Conservation (phyloP, 2,888 invertebrate species). For the Dasysyrphus albostriatus region DNA sequence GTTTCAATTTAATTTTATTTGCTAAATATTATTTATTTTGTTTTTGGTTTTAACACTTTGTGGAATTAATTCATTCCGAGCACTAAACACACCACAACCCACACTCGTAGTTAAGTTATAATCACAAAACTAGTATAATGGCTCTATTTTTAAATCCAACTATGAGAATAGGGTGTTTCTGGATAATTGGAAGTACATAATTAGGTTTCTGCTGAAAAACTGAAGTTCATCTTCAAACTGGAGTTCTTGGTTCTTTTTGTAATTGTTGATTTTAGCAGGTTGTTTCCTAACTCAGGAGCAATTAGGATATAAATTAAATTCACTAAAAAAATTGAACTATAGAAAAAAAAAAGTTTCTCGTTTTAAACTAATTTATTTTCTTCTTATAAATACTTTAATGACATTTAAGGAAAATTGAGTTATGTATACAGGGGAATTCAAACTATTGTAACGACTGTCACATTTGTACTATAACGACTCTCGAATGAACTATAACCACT, state of each 20-base stretch:
- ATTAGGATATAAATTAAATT: no score
- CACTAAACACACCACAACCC: not conserved
- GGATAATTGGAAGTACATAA: constrained; percentile 15
- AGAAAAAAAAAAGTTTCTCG: no score
- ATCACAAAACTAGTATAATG: constrained; percentile 10
- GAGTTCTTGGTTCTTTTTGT: not conserved
- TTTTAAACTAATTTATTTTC: no score
- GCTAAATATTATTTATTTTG: constrained; percentile 52
- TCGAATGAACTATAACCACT: no score
- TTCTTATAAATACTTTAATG: no score
- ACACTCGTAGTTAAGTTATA: not conserved
- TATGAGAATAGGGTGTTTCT: not conserved
- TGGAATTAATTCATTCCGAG: not conserved
- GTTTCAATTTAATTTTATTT: constrained; percentile 59
- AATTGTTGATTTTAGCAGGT: not conserved
- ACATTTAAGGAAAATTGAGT: no score
- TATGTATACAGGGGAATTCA: no score
- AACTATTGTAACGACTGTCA: no score
- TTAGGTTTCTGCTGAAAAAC: not conserved
- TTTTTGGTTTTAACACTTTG: constrained; percentile 11
- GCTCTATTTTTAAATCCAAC: constrained; percentile 12
- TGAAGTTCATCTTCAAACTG: not conserved
- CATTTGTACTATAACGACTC: no score
- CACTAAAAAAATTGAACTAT: no score
- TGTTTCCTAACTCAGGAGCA: not conserved